phyloP scores from a whole-genome alignment of 2,888 invertebrate genomes.

The Argyra leucocephala region DNA sequence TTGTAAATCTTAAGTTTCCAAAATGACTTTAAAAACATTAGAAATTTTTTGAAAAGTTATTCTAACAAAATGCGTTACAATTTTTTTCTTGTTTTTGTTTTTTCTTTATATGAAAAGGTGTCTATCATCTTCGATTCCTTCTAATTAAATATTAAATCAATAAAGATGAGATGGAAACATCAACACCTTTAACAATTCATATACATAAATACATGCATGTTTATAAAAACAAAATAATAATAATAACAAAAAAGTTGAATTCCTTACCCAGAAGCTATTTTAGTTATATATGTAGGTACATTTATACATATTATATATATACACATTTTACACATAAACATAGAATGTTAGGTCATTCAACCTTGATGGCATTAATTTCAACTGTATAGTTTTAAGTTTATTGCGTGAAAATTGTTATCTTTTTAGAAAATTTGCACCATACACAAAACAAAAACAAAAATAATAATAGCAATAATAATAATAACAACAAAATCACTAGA shows the following conservation, averaged over 20 bases:
- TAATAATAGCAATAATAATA: background rate
- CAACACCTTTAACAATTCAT: background rate
- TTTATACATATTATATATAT: background rate
- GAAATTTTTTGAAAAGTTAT: too few species aligned
- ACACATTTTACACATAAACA: background rate
- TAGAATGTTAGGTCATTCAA: background rate
- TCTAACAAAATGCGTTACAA: too few species aligned
- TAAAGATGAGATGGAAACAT: background rate
- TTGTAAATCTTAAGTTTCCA: too few species aligned
- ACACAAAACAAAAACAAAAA: background rate
- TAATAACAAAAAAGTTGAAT: background rate
- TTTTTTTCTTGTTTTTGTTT: too few species aligned
- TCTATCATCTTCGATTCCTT: background rate
- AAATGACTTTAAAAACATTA: too few species aligned
- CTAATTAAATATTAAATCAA: background rate
- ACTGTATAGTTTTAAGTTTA: background rate
- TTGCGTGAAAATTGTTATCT: constrained; percentile 3
- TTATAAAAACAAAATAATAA: background rate
- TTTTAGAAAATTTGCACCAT: background rate
- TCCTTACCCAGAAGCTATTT: constrained; percentile 1
- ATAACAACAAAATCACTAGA: background rate
- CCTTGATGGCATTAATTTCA: background rate
- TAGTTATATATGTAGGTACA: background rate
- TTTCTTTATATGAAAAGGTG: background rate
- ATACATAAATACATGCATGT: background rate